Evolutionary conservation across 2,888 invertebrate species (phyloP), one percentile per base, ranked within the genome.

Genomic region (Agriopis marginaria): DNA sequence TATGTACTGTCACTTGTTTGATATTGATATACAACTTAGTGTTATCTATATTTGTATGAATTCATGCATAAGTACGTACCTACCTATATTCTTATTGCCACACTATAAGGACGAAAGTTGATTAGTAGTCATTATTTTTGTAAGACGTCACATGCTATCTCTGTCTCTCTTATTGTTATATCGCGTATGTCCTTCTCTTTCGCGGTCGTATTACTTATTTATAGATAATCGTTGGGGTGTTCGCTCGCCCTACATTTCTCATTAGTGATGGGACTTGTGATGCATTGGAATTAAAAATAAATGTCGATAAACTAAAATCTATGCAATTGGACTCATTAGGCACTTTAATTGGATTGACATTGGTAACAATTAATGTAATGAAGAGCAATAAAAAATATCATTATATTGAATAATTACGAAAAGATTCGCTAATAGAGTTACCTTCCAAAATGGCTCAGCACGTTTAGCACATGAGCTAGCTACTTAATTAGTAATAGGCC

Each of bases 141-240:
- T 61, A 44, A 51, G 58, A 55, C 73, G 73, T 78, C 62, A 71
- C 79, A 66, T 66, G 75, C 71, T 77, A 72, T 91, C 90, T 80
- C 88, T 80, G 75, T 90, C 86, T 79, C 53, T 72, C 85, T 44
- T 72, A 54, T 67, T 75, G 73, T 73, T 70, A 72, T 76, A 73
- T 71, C 65, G 66, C 66, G 71, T 86, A 71, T 70, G 59, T 74
- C 78, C 77, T 66, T 89, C 89, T 84, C 84, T 72, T 72, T 91
- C 84, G 77, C 70, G 75, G 82, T 74, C 77, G 70, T 70, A 71
- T 75, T 65, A 71, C 73, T 50, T 77, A 65, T 74, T 82, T 75
- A 71, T 75, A 74, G 76, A 74, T 70, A 70, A 63, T 51, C 68
- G 50, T 58, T 68, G 72, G 72, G 74, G 72, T 65, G 71, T 69